phyloP scores from a whole-genome alignment of 2,113 vertebrate genomes.

The Sinocyclocheilus rhinocerous region DNA sequence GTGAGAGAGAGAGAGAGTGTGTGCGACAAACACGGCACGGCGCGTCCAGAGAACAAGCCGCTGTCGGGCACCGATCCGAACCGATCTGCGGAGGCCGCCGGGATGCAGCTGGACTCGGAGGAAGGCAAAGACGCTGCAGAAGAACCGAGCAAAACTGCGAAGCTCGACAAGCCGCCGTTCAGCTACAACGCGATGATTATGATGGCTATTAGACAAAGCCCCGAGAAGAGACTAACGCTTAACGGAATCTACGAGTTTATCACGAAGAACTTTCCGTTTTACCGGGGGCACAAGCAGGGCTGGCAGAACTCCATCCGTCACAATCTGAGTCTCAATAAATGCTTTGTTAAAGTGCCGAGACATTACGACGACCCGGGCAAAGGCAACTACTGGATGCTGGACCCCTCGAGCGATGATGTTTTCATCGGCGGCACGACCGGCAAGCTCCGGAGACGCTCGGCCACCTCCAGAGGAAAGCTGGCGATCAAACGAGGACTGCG shows the following conservation, averaged over 20 bases:
- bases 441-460: conserved; percentile 79
- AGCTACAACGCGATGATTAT: conserved; percentile 82
- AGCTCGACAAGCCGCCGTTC: conserved; percentile 58
- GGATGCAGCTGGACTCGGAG: conserved; percentile 28
- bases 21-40: conserved; percentile 33
- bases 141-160: conserved; percentile 64
- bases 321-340: conserved; percentile 83
- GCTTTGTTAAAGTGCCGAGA: conserved; percentile 81
- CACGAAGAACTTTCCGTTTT: conserved; percentile 83
- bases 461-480: conserved; percentile 78
- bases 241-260: conserved; percentile 78
- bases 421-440: conserved; percentile 80
- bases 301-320: conserved; percentile 69
- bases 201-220: conserved; percentile 83
- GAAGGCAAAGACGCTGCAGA: conserved; percentile 7
- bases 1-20: no score
- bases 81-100: conserved; percentile 7
- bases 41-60: conserved; percentile 55
- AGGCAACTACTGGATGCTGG: conserved; percentile 71
- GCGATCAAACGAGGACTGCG: conserved; percentile 80
- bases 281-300: conserved; percentile 77
- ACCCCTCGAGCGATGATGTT: not conserved
- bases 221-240: conserved; percentile 70
- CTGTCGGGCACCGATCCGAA: no score
- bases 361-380: conserved; percentile 84